Percentiles rank a stretch among this genome's conserved stretches.
phyloP scores from a whole-genome alignment of 2,888 invertebrate genomes.

The Parnassius glacialis region DNA sequence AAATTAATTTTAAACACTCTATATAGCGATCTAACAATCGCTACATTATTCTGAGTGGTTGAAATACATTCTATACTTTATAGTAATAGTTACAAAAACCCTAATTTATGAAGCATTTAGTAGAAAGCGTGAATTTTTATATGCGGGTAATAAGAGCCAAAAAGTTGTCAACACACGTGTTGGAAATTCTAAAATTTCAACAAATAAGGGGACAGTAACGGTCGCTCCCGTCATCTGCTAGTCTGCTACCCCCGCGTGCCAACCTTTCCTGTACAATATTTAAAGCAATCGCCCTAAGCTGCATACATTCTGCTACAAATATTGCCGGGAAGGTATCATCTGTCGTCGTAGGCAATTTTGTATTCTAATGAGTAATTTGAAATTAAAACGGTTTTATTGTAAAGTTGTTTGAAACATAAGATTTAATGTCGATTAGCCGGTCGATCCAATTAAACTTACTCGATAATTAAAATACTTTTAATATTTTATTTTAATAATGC shows the following conservation, averaged over 20 bases:
- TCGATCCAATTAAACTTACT: too few relatives aligned
- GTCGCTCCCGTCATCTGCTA: conserved; percentile 67
- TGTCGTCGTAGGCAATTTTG: not conserved
- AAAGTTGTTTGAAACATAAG: not conserved
- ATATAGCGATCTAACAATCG: too few relatives aligned
- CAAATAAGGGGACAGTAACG: conserved; percentile 73
- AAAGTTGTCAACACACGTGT: conserved; percentile 76
- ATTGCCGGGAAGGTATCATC: conserved; percentile 9
- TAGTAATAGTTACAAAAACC: not conserved
- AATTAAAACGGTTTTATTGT: conserved; percentile 1
- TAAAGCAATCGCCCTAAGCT: conserved; percentile 38
- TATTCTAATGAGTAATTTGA: not conserved
- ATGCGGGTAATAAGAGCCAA: conserved; percentile 63
- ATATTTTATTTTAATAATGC: too few relatives aligned
- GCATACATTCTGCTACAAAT: conserved; percentile 29
- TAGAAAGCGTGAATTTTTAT: conserved; percentile 13
- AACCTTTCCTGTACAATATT: conserved; percentile 40
- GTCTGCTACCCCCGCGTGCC: conserved; percentile 60
- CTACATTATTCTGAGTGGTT: too few relatives aligned
- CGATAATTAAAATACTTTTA: too few relatives aligned
- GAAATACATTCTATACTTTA: too few relatives aligned
- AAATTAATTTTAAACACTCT: too few relatives aligned
- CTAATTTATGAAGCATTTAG: not conserved
- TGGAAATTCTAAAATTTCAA: conserved; percentile 65
- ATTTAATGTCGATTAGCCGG: too few relatives aligned